Base-by-base conservation (phyloP, 2,888 invertebrate genomes). In the Copidosoma aretas region DNA sequence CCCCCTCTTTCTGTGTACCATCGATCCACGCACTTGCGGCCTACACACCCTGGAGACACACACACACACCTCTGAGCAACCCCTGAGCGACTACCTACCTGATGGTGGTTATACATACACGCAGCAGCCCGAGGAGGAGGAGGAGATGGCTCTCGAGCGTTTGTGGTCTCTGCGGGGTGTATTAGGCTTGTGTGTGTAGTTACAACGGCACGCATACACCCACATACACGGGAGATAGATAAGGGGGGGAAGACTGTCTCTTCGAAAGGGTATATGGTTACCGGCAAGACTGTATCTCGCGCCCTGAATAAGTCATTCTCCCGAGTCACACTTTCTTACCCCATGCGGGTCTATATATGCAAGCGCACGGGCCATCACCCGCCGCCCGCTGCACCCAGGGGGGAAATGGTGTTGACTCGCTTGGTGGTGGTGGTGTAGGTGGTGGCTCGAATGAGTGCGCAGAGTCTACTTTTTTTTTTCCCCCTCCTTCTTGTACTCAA, bases 301-400 rank as follows among this genome's bases (percentile, higher is more conserved):
- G 25, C 41, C 21, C 58, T 60, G 60, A 60, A 60, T 60, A 51
- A 60, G 25, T 60, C 46, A 60, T 51, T 60, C 17, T 21, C 32
- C 14, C 59, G 25, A 39, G 32, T 19, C 10, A 46, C 10, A 46
- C 25, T 17, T 57, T 10, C 46, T 10, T 5, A 10, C 17, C 4
- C 17, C 39, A 14, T 19, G 52, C 39, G 19, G 19, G 49, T 15
- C 19, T 49, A 32, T 51, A 32, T 21, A 21, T n/a, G 19, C 1
- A 24, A 24, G 60, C 17, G 43, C 22, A 32, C 32, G 32, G 8
- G 32, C 32, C 4, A n/a, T n/a, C 32, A 8, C 32, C 8, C 32
- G 8, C 32, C 32, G 32, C 32, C 32, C 3, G 4, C 32, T 8
- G 32, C 8, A 32, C 32, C 32, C 3, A 32, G 32, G 32, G 32